These are phyloP conservation scores for Biston stratarius DNA, from an alignment of 2,888 invertebrate species.

Conservation along the genomic window DNA sequence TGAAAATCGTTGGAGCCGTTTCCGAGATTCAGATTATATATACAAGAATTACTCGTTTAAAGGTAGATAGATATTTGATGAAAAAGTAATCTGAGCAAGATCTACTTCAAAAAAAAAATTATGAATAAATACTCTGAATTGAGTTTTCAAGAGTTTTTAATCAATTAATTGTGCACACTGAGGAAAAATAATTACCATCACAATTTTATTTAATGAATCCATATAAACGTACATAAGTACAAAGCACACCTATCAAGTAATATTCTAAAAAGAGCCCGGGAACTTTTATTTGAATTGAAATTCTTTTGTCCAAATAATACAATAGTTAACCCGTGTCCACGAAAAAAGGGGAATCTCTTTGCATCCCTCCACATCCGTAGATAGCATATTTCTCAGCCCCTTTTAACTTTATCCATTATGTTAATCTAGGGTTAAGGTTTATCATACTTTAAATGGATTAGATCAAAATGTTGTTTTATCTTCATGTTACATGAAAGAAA, in stretches of 20 bases:
- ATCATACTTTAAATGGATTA: conserved; percentile 72
- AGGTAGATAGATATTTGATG: no score
- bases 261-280: neutral
- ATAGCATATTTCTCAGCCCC: conserved; percentile 72
- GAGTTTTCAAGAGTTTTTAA: no score
- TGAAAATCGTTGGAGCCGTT: no score
- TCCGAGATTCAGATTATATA: no score
- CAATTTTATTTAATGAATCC: no score
- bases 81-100: no score
- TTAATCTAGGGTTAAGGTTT: conserved; percentile 75
- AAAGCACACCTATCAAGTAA: neutral
- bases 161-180: no score
- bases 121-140: no score
- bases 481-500: conserved; percentile 54
- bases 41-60: no score
- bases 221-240: neutral
- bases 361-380: conserved; percentile 67
- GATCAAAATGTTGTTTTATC: conserved; percentile 63
- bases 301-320: conserved; percentile 67
- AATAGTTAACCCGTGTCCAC: conserved; percentile 70
- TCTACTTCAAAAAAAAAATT: no score
- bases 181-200: no score
- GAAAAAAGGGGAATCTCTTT: conserved; percentile 70
- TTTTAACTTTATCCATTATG: conserved; percentile 77
- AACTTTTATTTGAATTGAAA: conserved; percentile 59